Evolutionary conservation across 2,797 vertebrate species (phyloP).

Genomic region (Sorex maritimensis): DNA sequence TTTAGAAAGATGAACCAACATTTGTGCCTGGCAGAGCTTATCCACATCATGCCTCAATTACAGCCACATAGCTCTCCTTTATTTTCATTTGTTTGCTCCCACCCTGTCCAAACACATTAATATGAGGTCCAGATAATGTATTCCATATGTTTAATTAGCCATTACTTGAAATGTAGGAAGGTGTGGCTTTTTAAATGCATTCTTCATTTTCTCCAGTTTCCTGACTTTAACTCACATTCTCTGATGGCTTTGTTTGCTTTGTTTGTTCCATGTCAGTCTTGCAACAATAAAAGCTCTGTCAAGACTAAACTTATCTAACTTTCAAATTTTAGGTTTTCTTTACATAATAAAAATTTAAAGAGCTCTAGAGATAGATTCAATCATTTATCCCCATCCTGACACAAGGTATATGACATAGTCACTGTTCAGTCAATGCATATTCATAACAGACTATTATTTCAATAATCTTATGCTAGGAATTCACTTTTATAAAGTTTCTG

Average conservation of each 20-base stretch:
- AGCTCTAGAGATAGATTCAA: constrained; percentile 55
- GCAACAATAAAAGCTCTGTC: constrained; percentile 58
- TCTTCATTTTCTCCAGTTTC: constrained; percentile 66
- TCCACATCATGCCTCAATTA: constrained; percentile 60
- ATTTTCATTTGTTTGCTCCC: constrained; percentile 75
- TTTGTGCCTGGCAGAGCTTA: constrained; percentile 18
- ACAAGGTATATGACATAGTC: background rate
- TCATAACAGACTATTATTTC: constrained; percentile 49
- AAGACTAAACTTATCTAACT: constrained; percentile 61
- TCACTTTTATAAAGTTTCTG: constrained; percentile 12
- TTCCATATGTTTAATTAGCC: constrained; percentile 81
- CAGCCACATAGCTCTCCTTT: constrained; percentile 61
- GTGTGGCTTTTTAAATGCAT: constrained; percentile 53
- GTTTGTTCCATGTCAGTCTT: constrained; percentile 16
- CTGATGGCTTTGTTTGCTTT: constrained; percentile 27
- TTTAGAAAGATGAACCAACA: constrained; percentile 15
- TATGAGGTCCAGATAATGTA: constrained; percentile 75
- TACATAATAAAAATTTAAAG: constrained; percentile 58
- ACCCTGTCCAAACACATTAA: constrained; percentile 73
- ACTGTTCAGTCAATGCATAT: constrained; percentile 41
- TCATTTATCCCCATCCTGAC: constrained; percentile 66
- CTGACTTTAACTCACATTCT: constrained; percentile 64
- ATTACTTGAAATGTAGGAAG: constrained; percentile 73
- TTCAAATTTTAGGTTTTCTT: constrained; percentile 69
- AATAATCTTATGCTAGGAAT: constrained; percentile 9